These are phyloP conservation scores for Cosmorhoe ocellata DNA, from an alignment of 2,888 invertebrate species.

Conservation along the genomic window DNA sequence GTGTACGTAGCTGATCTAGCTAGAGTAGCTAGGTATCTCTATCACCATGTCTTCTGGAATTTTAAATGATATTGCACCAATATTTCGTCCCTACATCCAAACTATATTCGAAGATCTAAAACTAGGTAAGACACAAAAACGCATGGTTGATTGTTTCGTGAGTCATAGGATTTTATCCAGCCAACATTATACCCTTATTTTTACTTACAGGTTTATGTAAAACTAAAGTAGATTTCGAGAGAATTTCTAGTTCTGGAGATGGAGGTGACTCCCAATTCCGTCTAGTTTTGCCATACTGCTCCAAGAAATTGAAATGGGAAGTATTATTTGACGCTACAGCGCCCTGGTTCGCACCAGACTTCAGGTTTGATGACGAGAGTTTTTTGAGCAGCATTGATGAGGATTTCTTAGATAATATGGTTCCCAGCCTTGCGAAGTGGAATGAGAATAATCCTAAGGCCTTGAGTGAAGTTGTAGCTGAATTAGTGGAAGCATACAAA, in stretches of 20 bases:
- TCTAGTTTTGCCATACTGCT: slow-evolving; percentile 87
- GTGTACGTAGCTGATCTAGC: background rate
- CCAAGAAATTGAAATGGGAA: slow-evolving; percentile 86
- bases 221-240: slow-evolving; percentile 73
- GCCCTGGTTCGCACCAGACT: slow-evolving; percentile 88
- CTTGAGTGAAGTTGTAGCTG: slow-evolving; percentile 83
- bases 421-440: slow-evolving; percentile 86
- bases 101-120: slow-evolving; percentile 70
- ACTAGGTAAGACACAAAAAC: slow-evolving; percentile 51
- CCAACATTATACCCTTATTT: no score
- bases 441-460: slow-evolving; percentile 82
- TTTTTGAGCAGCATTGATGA: slow-evolving; percentile 84
- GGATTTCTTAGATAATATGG: slow-evolving; percentile 71
- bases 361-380: slow-evolving; percentile 86
- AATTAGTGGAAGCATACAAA: slow-evolving; percentile 84
- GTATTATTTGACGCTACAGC: slow-evolving; percentile 84
- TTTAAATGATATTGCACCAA: slow-evolving; percentile 63
- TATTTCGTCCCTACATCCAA: slow-evolving; percentile 71
- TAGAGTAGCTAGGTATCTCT: no score
- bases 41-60: slow-evolving; percentile 55
- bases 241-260: slow-evolving; percentile 55
- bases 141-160: no score
- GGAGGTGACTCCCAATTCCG: slow-evolving; percentile 81
- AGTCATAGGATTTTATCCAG: no score
- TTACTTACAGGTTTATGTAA: slow-evolving; percentile 66